Evolutionary conservation across 1,140 invertebrate genomes (phyloP).

Genomic region (Zophobas atratus): DNA sequence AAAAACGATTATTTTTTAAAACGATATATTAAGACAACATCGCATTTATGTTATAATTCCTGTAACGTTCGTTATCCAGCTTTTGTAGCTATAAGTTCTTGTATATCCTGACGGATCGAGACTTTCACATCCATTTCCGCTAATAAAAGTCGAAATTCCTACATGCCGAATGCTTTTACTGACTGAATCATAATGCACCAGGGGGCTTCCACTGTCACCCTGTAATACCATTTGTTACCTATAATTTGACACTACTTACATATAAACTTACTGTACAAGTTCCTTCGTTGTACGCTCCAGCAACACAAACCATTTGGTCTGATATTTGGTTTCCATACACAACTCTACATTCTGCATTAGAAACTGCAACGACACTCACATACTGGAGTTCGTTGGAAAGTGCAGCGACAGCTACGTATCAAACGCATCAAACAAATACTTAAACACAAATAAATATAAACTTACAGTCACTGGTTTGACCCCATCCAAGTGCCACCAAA

Average conservation of each 20-base stretch:
- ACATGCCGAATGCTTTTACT: background rate
- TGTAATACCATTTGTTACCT: background rate
- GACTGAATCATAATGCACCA: conserved; percentile 4
- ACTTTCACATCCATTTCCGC: no score
- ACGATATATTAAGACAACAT: no score
- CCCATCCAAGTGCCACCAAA: conserved; percentile 11
- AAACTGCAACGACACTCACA: conserved; percentile 7
- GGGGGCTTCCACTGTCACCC: conserved; percentile 16
- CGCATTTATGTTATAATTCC: no score
- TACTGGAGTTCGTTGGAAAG: conserved; percentile 2
- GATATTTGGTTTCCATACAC: conserved; percentile 11
- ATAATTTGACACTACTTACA: background rate
- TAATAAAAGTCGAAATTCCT: no score
- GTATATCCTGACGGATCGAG: no score
- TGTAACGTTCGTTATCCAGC: no score
- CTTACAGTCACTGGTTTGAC: conserved; percentile 14
- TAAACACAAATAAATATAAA: background rate
- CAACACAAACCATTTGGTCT: conserved; percentile 24
- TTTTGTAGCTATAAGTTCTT: no score
- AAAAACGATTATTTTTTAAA: no score
- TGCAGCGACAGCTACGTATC: background rate
- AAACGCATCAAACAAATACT: background rate
- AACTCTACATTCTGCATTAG: background rate
- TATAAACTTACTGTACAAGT: conserved; percentile 3
- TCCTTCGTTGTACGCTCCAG: conserved; percentile 21